A percentile compares a stretch with the other conserved stretches of the same genome.
These are phyloP conservation scores for Tenthredo livida DNA, from an alignment of 2,888 invertebrate species.

Conservation along the genomic window DNA sequence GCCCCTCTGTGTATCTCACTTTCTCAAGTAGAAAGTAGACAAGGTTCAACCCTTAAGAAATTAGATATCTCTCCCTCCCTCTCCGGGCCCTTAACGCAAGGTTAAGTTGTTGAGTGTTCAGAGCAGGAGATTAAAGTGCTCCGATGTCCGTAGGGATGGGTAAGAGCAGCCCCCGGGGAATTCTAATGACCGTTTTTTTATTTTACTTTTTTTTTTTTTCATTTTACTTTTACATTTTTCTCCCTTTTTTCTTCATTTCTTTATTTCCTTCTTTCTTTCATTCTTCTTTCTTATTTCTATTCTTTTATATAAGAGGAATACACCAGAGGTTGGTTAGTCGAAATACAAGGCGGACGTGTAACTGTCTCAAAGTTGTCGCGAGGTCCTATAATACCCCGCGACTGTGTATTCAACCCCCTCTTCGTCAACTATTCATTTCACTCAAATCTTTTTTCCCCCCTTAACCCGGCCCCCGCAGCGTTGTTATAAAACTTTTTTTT, in stretches of 20 bases:
- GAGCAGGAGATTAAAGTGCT: constrained; percentile 73
- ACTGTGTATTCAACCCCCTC: not conserved
- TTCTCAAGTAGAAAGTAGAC: constrained; percentile 11
- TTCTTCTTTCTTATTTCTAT: not conserved
- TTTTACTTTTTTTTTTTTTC: not conserved
- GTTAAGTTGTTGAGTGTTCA: constrained; percentile 66
- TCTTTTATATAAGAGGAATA: constrained; percentile 3
- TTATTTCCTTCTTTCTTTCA: not conserved
- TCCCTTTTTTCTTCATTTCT: not conserved
- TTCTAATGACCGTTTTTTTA: constrained; percentile 68
- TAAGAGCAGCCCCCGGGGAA: constrained; percentile 67
- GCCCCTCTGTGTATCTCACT: not conserved
- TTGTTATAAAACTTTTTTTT: not conserved
- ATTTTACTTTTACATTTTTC: not conserved
- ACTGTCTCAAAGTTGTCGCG: constrained; percentile 16
- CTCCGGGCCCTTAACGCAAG: constrained; percentile 58
- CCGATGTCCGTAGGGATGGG: constrained; percentile 62
- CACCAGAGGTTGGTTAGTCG: constrained; percentile 15
- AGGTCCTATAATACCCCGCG: not conserved
- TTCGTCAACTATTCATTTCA: constrained; percentile 30
- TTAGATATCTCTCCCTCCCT: constrained; percentile 59
- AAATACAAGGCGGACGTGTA: constrained; percentile 12
- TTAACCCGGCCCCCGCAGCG: too few species aligned
- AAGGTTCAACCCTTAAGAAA: constrained; percentile 59
- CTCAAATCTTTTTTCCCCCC: not conserved